Evolutionary conservation across 1,140 invertebrate genomes (phyloP), one percentile per base, ranked within the genome.

Genomic region (Amphibalanus amphitrite): DNA sequence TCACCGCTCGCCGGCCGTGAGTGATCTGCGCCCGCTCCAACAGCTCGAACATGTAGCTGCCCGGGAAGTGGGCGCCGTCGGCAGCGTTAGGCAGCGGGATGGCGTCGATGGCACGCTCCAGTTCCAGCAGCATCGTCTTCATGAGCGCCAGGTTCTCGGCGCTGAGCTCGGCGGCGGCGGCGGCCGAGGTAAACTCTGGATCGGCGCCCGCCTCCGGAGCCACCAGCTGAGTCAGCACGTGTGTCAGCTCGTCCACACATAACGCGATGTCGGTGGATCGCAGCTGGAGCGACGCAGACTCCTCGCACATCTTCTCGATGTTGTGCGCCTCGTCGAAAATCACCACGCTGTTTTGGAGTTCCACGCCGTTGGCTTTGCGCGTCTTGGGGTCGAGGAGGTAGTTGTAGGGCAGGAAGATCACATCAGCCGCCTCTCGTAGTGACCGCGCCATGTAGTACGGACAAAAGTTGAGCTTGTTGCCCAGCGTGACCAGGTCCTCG

Each of bases 271-370:
- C 90, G 69, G 89, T 89, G 72, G 88, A 90, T 71, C 81, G 87
- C 70, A 99, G 85, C 79, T 93, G 86, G 76, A 96, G 84, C 1
- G 95, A 98, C 30, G 92, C 89, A 73, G 92, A 89, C 75, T 98
- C 95, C 82, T 99, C 96, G 83, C 95, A 98, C 71, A 93, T 91
- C 81, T 91, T 92, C 78, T 98, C 95, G 75, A 99, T 87, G 83
- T 99, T 99, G 78, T 99, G 97, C n/a, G 93, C 97, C 83, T 99
- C 97, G 84, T 99, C 97, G 74, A 99, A 85, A 69, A 99, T 95
- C 4, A 87, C 74, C 72, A 87, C 81, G 75, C 81, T 83, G 33
- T 73, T 65, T 6, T 65, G 78, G 10, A 87, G 74, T 73, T 86
- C 83, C 69, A 86, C 81, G 69, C 83, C 83, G 76, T 86, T 81